Conservation (phyloP, 2,888 invertebrate species). For the Leptopilina drosophilae region DNA sequence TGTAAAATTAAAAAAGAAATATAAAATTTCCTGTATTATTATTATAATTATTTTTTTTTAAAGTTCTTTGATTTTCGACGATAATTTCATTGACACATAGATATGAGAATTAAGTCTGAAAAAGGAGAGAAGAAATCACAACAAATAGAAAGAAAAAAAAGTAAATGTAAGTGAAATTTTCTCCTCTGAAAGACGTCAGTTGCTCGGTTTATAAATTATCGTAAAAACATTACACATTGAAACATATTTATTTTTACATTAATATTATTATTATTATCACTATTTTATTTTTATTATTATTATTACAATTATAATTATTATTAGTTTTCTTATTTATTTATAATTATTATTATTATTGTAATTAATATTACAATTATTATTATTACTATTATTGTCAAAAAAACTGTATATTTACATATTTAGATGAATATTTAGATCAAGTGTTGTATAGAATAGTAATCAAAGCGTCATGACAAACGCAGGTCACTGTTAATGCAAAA, state of each 20-base stretch:
- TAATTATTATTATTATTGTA: too few relatives aligned
- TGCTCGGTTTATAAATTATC: conserved; percentile 14
- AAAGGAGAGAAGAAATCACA: conserved; percentile 15
- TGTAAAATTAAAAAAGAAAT: not conserved
- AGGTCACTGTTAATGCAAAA: conserved; percentile 33
- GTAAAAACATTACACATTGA: conserved; percentile 28
- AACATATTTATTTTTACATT: conserved; percentile 13
- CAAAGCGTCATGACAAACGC: conserved; percentile 36
- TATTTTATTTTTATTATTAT: too few relatives aligned
- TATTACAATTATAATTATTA: too few relatives aligned
- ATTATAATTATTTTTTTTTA: not conserved
- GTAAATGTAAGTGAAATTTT: not conserved
- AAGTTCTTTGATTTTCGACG: not conserved
- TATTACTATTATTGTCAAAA: not conserved
- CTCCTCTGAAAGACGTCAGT: conserved; percentile 17
- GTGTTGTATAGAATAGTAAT: conserved; percentile 35
- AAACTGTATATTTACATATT: conserved; percentile 37
- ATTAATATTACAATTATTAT: too few relatives aligned
- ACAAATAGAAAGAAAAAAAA: not conserved
- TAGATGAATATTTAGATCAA: conserved; percentile 35
- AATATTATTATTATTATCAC: too few relatives aligned
- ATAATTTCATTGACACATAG: not conserved
- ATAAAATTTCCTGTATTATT: too few relatives aligned
- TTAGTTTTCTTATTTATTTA: too few relatives aligned
- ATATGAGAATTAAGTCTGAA: conserved; percentile 27